Conservation (phyloP, 2,113 vertebrate species). For the Crotalus viridis region DNA sequence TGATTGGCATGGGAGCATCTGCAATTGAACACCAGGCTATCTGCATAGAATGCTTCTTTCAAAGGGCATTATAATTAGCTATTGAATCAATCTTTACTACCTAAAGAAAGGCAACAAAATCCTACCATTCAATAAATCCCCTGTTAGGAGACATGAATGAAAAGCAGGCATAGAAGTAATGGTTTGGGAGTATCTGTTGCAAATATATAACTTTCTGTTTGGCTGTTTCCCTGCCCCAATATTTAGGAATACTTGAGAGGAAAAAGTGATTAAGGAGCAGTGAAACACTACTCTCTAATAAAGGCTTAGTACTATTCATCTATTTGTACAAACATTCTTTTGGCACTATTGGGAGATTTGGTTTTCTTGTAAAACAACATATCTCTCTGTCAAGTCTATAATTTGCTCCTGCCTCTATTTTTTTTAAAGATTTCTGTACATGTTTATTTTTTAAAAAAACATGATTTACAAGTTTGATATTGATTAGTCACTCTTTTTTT, state of each 20-base stretch:
- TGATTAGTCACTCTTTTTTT: constrained; percentile 20
- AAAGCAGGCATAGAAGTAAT: background rate
- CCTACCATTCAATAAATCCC: background rate
- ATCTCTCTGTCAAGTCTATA: constrained; percentile 10
- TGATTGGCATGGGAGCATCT: background rate
- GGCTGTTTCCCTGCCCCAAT: background rate
- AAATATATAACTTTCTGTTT: background rate
- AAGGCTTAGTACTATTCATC: background rate
- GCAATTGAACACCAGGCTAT: background rate
- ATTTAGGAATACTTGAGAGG: background rate
- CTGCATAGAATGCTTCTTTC: background rate
- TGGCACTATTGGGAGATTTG: background rate
- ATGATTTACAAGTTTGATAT: constrained; percentile 23
- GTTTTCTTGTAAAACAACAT: constrained; percentile 12
- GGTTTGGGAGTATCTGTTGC: background rate
- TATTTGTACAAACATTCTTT: background rate
- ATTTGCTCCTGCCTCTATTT: background rate
- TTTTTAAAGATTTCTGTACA: background rate
- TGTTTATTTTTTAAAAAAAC: background rate
- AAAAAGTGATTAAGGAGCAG: background rate
- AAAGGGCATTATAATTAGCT: background rate
- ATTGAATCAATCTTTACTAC: background rate
- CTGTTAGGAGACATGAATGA: background rate
- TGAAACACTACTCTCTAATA: constrained; percentile 16
- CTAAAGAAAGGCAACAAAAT: background rate